Conservation (phyloP, 2,888 invertebrate genomes). For the Eumerus sabulonum region DNA sequence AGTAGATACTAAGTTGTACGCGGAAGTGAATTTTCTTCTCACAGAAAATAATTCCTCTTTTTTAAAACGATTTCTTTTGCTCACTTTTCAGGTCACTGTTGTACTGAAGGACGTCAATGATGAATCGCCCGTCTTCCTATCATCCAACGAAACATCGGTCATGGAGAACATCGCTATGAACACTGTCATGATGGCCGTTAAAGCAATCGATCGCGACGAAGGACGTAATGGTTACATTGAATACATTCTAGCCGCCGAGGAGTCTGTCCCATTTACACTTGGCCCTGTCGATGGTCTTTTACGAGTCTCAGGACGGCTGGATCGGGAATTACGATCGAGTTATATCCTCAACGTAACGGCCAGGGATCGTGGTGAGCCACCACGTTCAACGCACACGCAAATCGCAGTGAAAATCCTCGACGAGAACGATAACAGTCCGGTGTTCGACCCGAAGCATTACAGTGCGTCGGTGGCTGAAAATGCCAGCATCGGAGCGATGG, state of each 20-base stretch:
- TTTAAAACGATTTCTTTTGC: background rate
- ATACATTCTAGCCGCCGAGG: conserved; percentile 83
- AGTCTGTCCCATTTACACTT: conserved; percentile 85
- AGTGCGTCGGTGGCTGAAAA: conserved; percentile 95
- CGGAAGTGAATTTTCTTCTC: background rate
- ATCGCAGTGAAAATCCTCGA: conserved; percentile 88
- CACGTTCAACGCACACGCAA: conserved; percentile 84
- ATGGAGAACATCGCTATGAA: conserved; percentile 92
- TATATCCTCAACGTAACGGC: conserved; percentile 90
- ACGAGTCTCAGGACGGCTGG: conserved; percentile 90
- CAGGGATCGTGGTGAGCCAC: conserved; percentile 92
- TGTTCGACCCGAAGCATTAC: conserved; percentile 93
- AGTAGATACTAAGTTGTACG: too few species aligned
- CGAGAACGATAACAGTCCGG: conserved; percentile 94
- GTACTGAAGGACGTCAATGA: conserved; percentile 95
- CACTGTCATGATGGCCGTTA: conserved; percentile 92
- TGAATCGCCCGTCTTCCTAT: conserved; percentile 91
- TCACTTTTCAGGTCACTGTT: conserved; percentile 88
- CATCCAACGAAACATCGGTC: conserved; percentile 88
- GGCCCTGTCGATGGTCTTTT: conserved; percentile 93
- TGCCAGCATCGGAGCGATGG: conserved; percentile 94
- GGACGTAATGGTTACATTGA: conserved; percentile 95
- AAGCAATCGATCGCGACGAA: conserved; percentile 93
- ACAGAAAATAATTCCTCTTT: too few species aligned
- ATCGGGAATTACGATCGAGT: conserved; percentile 88